phyloP scores from a whole-genome alignment of 2,113 vertebrate genomes.

The rabbit (Oryctolagus cuniculus) region DNA sequence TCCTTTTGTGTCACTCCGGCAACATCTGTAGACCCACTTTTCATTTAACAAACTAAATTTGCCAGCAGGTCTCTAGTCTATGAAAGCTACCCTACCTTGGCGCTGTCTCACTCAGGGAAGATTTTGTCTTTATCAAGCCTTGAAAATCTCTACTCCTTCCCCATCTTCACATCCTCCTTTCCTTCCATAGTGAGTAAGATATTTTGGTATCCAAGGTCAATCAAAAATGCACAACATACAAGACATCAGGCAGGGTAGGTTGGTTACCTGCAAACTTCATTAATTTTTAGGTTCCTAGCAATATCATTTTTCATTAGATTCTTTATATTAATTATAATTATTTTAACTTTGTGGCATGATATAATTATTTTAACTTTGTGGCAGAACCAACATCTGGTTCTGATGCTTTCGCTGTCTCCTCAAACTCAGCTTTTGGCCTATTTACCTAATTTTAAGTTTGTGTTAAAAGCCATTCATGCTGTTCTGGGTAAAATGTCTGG shows the following conservation, averaged over 20 bases:
- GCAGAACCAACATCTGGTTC: neutral
- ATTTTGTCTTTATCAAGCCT: neutral
- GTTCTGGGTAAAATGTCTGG: neutral
- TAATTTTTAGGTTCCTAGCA: neutral
- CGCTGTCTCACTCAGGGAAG: neutral
- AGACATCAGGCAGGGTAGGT: neutral
- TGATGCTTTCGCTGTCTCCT: neutral
- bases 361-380: too few relatives aligned
- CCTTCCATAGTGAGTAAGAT: neutral
- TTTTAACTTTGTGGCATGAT: neutral
- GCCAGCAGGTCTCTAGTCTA: neutral
- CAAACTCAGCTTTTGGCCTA: neutral
- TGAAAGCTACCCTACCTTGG: neutral
- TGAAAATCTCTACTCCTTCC: neutral
- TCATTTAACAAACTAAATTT: neutral
- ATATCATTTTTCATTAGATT: neutral
- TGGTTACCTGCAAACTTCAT: neutral
- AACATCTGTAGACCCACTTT: neutral
- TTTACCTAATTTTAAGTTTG: neutral
- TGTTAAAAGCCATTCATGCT: neutral
- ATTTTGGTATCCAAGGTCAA: neutral
- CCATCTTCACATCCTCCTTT: neutral
- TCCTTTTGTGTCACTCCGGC: neutral
- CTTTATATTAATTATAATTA: constrained; percentile 16
- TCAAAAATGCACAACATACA: neutral